Evolutionary conservation across 2,888 invertebrate species (phyloP).

Genomic region (Chouioia cunea): DNA sequence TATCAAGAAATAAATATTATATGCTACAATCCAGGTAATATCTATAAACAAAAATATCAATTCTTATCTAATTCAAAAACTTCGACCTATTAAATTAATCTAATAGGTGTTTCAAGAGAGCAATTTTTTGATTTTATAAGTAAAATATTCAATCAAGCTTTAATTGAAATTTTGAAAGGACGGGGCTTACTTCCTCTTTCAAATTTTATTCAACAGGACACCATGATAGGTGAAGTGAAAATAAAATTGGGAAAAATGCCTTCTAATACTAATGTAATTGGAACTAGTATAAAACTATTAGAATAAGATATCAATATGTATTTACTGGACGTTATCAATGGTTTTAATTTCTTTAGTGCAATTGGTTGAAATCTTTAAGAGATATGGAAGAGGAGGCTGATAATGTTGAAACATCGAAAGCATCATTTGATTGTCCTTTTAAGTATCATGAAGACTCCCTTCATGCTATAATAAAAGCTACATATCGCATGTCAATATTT

Average conservation of each 20-base stretch:
- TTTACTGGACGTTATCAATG: too few species aligned
- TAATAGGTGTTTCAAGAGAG: constrained; percentile 28
- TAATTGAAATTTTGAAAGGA: constrained; percentile 47
- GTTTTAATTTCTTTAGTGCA: too few species aligned
- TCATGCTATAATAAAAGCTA: constrained; percentile 53
- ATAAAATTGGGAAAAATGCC: not conserved
- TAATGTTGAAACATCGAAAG: not conserved
- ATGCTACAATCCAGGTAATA: constrained; percentile 49
- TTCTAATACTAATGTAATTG: not conserved
- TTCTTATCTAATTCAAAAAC: not conserved
- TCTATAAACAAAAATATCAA: not conserved
- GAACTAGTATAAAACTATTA: not conserved
- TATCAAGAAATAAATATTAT: constrained; percentile 57
- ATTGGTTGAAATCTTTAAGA: too few species aligned
- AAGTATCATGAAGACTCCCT: constrained; percentile 43
- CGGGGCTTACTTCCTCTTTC: constrained; percentile 43
- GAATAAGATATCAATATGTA: too few species aligned
- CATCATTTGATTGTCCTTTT: not conserved
- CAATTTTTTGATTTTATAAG: constrained; percentile 55
- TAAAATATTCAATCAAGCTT: constrained; percentile 49
- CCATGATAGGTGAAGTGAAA: not conserved
- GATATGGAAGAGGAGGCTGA: not conserved
- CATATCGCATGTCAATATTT: constrained; percentile 54
- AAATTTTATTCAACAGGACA: constrained; percentile 4
- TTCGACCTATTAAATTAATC: not conserved